These are phyloP conservation scores for Aspidiotus destructor DNA, from an alignment of 2,888 invertebrate species.

Conservation along the genomic window DNA sequence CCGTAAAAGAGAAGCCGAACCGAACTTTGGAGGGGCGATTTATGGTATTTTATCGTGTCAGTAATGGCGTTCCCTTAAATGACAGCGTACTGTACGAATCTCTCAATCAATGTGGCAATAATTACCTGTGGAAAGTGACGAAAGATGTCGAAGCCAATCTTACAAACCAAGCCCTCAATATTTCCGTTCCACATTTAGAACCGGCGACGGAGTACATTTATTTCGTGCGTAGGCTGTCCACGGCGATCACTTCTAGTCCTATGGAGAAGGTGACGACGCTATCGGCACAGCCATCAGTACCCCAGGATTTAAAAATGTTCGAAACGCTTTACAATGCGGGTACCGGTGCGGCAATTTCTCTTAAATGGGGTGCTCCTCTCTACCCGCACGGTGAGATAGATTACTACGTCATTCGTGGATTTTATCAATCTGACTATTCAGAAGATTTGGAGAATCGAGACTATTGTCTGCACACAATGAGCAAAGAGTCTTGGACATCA, in stretches of 20 bases:
- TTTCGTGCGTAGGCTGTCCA: conserved; percentile 55
- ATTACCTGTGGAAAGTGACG: conserved; percentile 41
- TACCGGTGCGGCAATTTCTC: conserved; percentile 43
- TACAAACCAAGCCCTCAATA: conserved; percentile 22
- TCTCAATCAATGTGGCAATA: conserved; percentile 45
- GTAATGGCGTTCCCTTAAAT: not conserved
- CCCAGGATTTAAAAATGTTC: conserved; percentile 40
- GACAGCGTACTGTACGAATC: conserved; percentile 5
- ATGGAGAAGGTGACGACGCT: conserved; percentile 46
- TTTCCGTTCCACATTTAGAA: conserved; percentile 45
- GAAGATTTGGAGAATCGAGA: conserved; percentile 37
- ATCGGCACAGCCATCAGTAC: conserved; percentile 42
- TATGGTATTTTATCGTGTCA: conserved; percentile 27
- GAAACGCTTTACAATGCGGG: conserved; percentile 37
- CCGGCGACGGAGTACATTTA: conserved; percentile 63
- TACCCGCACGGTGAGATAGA: conserved; percentile 51
- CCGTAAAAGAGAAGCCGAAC: conserved; percentile 9
- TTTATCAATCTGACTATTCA: conserved; percentile 39
- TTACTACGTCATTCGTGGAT: conserved; percentile 46
- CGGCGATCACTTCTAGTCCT: conserved; percentile 44
- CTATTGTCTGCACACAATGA: conserved; percentile 38
- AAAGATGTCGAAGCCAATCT: conserved; percentile 39
- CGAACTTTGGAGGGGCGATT: conserved; percentile 24
- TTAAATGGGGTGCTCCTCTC: conserved; percentile 54
- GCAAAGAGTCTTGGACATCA: not conserved